Evolutionary conservation across 2,888 invertebrate species (phyloP), one percentile per base, ranked within the genome.

Genomic region (Protodeltote pygarga): DNA sequence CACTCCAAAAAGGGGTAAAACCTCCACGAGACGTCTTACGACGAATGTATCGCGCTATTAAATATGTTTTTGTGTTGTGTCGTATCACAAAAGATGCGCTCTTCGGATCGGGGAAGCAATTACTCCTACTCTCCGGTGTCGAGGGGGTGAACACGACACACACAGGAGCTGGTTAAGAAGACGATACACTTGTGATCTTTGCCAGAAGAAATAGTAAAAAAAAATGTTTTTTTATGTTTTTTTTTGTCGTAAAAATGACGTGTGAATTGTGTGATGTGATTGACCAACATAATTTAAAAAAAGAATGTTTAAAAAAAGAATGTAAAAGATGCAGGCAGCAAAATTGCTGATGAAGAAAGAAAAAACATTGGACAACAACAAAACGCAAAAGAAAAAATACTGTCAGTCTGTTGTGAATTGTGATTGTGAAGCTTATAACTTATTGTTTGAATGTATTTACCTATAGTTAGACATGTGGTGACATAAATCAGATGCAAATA

Each of bases 71-170:
- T 79, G 79, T 79, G 79, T 79, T 73, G 66, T 63, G 68, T 58
- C 50, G 50, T 52, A 73, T 70, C 72, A 82, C 84, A 81, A 79
- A 81, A 83, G 83, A 81, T 78, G 70, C 71, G 71, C 66, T 73
- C 63, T 78, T 78, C 60, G 69, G 68, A 79, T 81, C 65, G 70
- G 68, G 75, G 73, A 75, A 84, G 81, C 83, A 85, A 84, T 85
- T 85, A 84, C 79, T 73, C 70, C 66, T 73, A 75, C 58, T 57
- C 79, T 84, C 79, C 72, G 58, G 77, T 83, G 72, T 74, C 78
- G 73, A 73, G 70, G 70, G 71, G 78, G 82, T 75, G 76, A 79
- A 81, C 54, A 77, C 68, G 81, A 83, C 81, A 82, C 78, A 77
- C 60, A 68, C 55, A 58, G 51, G 31, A 55, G 23, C 19, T n/a